Percentiles rank a stretch among this genome's conserved stretches.
phyloP scores from a whole-genome alignment of 2,888 invertebrate genomes.

The Chymomyza amoena region DNA sequence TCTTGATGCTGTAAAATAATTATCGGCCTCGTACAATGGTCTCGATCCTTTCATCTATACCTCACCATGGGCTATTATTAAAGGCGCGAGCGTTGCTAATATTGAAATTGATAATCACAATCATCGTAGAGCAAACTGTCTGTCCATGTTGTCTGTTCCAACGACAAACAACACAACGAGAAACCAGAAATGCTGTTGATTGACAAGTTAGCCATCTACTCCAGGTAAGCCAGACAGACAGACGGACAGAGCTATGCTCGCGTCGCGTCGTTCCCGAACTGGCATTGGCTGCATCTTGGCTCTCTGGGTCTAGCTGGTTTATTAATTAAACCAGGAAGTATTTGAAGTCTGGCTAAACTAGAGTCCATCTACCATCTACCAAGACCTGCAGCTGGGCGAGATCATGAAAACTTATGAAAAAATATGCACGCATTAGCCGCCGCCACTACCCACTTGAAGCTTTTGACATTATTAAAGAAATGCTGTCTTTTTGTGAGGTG shows the following conservation, averaged over 20 bases:
- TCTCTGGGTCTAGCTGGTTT: conserved; percentile 30
- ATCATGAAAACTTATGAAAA: conserved; percentile 72
- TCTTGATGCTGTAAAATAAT: conserved; percentile 10
- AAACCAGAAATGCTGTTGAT: conserved; percentile 60
- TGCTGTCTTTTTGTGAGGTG: conserved; percentile 44
- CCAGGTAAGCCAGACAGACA: background rate
- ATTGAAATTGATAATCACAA: conserved; percentile 66
- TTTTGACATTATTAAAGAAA: conserved; percentile 61
- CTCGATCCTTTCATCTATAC: background rate
- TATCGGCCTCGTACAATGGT: background rate
- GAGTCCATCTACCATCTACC: background rate
- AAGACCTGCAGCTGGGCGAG: conserved; percentile 45
- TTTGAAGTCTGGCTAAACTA: conserved; percentile 40
- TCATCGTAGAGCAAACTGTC: conserved; percentile 31
- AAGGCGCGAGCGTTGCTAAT: conserved; percentile 26
- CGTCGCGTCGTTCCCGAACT: background rate
- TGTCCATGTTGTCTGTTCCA: conserved; percentile 12
- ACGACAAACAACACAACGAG: background rate
- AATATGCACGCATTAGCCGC: conserved; percentile 69
- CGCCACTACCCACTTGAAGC: conserved; percentile 6
- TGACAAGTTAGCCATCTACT: conserved; percentile 50
- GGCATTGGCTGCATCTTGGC: background rate
- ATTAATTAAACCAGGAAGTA: conserved; percentile 76
- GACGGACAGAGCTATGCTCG: background rate
- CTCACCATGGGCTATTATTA: background rate